Conservation (phyloP, 2,113 vertebrate species). For the Gopherus evgoodei region DNA sequence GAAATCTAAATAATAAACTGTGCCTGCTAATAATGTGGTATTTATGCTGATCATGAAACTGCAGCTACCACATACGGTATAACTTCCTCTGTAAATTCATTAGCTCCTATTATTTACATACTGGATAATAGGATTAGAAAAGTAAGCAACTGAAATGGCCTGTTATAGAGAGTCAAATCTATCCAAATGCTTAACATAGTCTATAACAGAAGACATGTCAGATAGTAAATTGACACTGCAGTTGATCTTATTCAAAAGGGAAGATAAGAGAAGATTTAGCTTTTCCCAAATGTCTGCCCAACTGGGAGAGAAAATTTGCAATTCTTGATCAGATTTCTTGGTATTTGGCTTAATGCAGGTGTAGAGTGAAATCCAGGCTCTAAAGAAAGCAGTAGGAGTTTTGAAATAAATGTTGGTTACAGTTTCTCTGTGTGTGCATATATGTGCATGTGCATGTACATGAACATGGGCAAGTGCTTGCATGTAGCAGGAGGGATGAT, state of each 20-base stretch:
- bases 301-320: not conserved
- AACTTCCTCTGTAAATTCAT: constrained; percentile 35
- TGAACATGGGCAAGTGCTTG: not conserved
- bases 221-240: not conserved
- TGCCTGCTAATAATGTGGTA: constrained; percentile 24
- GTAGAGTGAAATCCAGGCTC: not conserved
- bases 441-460: not conserved
- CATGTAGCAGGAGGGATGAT: not conserved
- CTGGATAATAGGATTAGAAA: not conserved
- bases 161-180: not conserved
- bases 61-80: not conserved
- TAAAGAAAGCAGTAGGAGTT: not conserved
- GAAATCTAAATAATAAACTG: constrained; percentile 39
- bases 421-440: too few species aligned
- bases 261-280: not conserved
- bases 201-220: fast-evolving
- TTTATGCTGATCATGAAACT: constrained; percentile 17
- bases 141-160: not conserved
- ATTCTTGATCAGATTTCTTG: not conserved
- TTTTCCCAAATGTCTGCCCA: not conserved
- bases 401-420: not conserved
- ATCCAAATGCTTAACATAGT: not conserved
- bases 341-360: not conserved
- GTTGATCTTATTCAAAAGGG: not conserved
- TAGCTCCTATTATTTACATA: constrained; percentile 30